These are phyloP conservation scores for Amphibalanus amphitrite DNA, from an alignment of 1,140 invertebrate species.

Conservation along the genomic window DNA sequence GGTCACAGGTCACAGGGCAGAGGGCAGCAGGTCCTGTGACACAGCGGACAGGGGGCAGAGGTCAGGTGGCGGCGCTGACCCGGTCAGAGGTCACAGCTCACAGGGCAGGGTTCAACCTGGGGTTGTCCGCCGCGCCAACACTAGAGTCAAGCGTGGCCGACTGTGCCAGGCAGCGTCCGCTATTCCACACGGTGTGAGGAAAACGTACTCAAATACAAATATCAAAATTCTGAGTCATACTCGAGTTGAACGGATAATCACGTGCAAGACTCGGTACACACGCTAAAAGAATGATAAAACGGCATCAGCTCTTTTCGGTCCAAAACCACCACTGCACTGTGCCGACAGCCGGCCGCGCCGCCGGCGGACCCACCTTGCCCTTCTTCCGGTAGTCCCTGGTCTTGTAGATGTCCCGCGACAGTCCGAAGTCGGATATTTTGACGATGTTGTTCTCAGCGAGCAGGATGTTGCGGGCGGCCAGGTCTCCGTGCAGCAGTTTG, in stretches of 20 bases:
- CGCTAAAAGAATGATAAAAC: neutral
- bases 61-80: too few species aligned
- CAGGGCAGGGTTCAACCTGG: too few species aligned
- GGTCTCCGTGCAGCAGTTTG: conserved; percentile 75
- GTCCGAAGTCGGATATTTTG: conserved; percentile 93
- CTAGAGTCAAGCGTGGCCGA: too few species aligned
- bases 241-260: neutral
- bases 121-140: too few species aligned
- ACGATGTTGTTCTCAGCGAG: conserved; percentile 71
- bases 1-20: neutral
- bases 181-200: neutral
- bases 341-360: too few species aligned
- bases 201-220: neutral
- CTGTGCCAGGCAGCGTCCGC: neutral
- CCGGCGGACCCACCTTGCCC: conserved; percentile 45
- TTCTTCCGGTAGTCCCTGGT: conserved; percentile 85
- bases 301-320: neutral
- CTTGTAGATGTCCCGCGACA: conserved; percentile 80
- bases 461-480: conserved; percentile 91
- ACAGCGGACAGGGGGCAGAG: too few species aligned
- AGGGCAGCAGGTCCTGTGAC: neutral
- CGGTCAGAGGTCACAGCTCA: too few species aligned
- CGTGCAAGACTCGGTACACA: conserved; percentile 9
- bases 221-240: conserved; percentile 7
- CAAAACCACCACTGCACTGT: neutral